Base-by-base conservation (phyloP, 2,113 vertebrate genomes). In the Anseranas semipalmata region DNA sequence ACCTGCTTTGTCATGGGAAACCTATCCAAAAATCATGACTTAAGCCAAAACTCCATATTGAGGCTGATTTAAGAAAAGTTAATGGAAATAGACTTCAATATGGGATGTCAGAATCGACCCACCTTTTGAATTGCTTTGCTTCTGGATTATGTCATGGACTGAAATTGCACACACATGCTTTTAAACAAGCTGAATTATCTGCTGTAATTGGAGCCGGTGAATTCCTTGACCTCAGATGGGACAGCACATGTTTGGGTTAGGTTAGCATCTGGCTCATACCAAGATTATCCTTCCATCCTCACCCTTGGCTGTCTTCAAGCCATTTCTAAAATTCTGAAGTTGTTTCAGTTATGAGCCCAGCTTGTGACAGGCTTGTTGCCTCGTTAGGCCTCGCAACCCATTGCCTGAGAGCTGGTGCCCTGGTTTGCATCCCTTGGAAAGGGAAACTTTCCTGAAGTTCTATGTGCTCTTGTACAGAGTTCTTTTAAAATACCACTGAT, bases 1-100 rank as follows among this genome's bases (percentile, higher is more conserved):
- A 48, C 30, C 37, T 70, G 41, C 53, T 71, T 32, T 66, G 50
- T 80, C 10, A 8, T 50, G 32, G 32, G 55, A 81, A 4, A 7
- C 0, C 0, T 32, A 15, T 10, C 45, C 28, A 71, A 59, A 96
- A 79, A 67, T 45, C 5, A 2, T 1, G 0, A 24, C 30, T 67
- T 45, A 12, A 73, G 22, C 28, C 33, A 35, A 37, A 90, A 75
- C 7, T 85, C 65, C 21, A 0, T 35, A 7, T 28, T 60, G 20
- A 87, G 41, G n/a, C 1, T 41, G 3, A 58, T 85, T 22, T 1
- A 3, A 52, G 58, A 30, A 41, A 65, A 75, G 33, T 11, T 37
- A 63, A 27, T 7, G 39, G 58, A 37, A 90, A 62, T 24, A 68
- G 30, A 30, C 4, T 13, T 82, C 9, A 8, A 0, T 19, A 21